Percentiles rank a stretch among this genome's conserved stretches.
These are phyloP conservation scores for Oceanites oceanicus DNA, from an alignment of 2,113 vertebrate species.

Conservation along the genomic window DNA sequence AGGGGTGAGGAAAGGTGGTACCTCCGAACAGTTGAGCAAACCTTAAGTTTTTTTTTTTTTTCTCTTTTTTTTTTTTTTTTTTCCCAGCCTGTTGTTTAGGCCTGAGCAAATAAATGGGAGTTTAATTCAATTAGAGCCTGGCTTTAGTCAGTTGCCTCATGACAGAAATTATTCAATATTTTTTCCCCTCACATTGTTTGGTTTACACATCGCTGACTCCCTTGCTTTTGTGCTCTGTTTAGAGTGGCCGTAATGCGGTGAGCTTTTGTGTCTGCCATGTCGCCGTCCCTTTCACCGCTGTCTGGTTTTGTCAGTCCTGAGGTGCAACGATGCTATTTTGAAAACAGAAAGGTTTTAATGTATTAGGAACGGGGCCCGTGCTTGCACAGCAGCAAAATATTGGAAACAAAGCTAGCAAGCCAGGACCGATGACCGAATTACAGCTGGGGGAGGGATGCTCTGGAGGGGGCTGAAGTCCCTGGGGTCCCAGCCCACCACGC, in stretches of 20 bases:
- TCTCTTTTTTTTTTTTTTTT: rapidly evolving
- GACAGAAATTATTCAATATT: constrained; percentile 92
- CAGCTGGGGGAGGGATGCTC: not conserved
- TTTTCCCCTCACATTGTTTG: constrained; percentile 88
- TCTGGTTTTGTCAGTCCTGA: constrained; percentile 86
- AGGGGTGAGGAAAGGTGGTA: constrained; percentile 92
- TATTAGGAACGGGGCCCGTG: constrained; percentile 44
- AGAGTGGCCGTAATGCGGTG: constrained; percentile 86
- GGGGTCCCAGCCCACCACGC: not conserved
- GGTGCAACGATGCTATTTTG: constrained; percentile 76
- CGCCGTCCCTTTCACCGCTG: constrained; percentile 89
- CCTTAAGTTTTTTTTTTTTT: constrained; percentile 74
- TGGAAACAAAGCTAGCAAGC: constrained; percentile 34
- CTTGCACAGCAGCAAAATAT: constrained; percentile 39
- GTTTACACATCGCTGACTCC: constrained; percentile 97
- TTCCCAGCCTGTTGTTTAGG: constrained; percentile 85
- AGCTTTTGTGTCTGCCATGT: constrained; percentile 93
- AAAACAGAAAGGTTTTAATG: constrained; percentile 72
- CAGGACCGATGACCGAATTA: not conserved
- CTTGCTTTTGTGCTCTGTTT: constrained; percentile 89
- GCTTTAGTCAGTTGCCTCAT: constrained; percentile 87
- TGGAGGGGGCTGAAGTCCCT: not conserved
- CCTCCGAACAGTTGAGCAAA: constrained; percentile 89
- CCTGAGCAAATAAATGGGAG: constrained; percentile 95
- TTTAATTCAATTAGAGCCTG: constrained; percentile 99